Evolutionary conservation across 2,113 vertebrate genomes (phyloP).

Genomic region (Eolophus roseicapilla): DNA sequence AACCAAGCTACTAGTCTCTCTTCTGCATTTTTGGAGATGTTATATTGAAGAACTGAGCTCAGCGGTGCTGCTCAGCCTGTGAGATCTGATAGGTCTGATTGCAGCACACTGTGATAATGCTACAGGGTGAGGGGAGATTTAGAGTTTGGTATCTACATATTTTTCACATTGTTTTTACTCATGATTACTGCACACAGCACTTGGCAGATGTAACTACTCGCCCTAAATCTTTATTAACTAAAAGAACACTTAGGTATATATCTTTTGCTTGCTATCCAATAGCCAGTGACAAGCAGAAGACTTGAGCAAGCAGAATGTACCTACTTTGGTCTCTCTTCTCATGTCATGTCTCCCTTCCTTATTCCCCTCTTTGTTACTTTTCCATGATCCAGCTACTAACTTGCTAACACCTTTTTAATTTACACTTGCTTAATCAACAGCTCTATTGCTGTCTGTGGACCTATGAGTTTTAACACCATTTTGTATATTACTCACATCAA

Average conservation of each 20-base stretch:
- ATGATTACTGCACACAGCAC: background rate
- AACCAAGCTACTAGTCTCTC: background rate
- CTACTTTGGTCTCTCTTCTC: background rate
- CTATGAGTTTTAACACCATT: background rate
- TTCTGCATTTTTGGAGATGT: background rate
- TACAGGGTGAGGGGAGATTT: background rate
- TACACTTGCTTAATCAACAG: background rate
- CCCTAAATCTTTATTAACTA: background rate
- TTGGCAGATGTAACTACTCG: background rate
- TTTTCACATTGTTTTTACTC: background rate
- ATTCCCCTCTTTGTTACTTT: background rate
- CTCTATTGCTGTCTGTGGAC: background rate
- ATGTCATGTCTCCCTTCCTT: background rate
- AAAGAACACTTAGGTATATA: background rate
- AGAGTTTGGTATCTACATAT: background rate
- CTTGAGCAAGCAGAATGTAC: background rate
- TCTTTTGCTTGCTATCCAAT: background rate
- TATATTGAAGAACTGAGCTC: background rate
- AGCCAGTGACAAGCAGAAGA: background rate
- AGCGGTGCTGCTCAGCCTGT: background rate
- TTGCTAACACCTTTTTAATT: background rate
- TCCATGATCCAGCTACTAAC: background rate
- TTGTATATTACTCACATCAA: background rate
- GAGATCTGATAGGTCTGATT: background rate
- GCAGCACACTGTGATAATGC: accelerated